Conservation (phyloP, 1,140 invertebrate genomes). For the Mylabris phalerata region DNA sequence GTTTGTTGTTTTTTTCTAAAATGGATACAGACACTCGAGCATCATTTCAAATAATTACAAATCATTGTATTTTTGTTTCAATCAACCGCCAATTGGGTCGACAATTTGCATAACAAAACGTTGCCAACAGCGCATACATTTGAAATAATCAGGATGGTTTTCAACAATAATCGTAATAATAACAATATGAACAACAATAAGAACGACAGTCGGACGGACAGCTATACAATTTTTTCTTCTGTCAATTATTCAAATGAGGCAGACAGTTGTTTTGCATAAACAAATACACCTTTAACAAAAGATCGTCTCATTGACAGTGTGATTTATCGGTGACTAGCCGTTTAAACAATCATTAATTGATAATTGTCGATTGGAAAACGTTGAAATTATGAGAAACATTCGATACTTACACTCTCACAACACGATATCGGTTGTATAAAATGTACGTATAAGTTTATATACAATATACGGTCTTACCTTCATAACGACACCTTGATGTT, state of each 20-base stretch:
- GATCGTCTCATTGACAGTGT: no score
- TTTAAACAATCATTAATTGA: no score
- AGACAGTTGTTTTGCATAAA: slow-evolving; percentile 13
- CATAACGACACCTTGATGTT: slow-evolving; percentile 13
- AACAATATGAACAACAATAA: no score
- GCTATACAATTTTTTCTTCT: slow-evolving; percentile 1
- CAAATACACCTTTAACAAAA: no score
- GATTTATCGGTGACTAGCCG: no score
- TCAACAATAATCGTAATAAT: no score
- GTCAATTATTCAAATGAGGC: slow-evolving; percentile 16
- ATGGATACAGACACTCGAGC: no score
- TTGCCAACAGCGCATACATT: slow-evolving; percentile 11
- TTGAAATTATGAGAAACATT: slow-evolving; percentile 18
- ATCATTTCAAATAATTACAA: no score
- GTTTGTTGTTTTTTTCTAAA: no score
- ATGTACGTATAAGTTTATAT: not conserved
- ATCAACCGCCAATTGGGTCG: slow-evolving; percentile 4
- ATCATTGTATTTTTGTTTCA: no score
- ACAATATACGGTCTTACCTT: not conserved
- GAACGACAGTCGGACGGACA: not conserved
- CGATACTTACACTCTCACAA: slow-evolving; percentile 11
- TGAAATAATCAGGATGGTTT: slow-evolving; percentile 4
- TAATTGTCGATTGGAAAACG: not conserved
- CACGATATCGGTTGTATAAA: not conserved
- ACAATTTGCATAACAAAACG: slow-evolving; percentile 12